phyloP scores from a whole-genome alignment of 2,888 invertebrate species.

The Nymphalis polychloros region DNA sequence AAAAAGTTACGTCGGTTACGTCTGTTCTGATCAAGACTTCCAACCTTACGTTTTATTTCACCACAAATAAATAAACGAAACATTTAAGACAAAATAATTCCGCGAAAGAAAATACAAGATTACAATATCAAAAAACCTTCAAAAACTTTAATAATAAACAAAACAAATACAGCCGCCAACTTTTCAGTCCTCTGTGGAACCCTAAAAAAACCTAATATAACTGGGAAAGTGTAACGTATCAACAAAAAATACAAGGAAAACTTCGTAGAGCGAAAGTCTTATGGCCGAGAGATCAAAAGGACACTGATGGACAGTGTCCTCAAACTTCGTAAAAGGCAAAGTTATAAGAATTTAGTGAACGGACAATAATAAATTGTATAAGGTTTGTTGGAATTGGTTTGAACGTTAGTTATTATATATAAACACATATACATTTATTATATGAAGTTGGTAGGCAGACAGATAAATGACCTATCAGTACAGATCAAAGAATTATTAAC shows the following conservation, averaged over 20 bases:
- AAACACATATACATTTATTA: too few species aligned
- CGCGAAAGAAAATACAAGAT: neutral
- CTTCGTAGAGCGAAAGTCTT: constrained; percentile 49
- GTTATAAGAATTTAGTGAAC: constrained; percentile 48
- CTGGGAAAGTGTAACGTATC: constrained; percentile 28
- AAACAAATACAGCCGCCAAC: constrained; percentile 14
- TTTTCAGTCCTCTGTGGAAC: constrained; percentile 14
- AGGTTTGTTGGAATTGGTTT: constrained; percentile 41
- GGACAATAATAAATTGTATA: constrained; percentile 49
- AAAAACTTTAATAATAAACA: constrained; percentile 1
- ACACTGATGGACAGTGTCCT: constrained; percentile 42
- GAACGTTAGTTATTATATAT: neutral
- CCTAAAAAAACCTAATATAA: constrained; percentile 31
- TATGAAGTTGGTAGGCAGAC: too few species aligned
- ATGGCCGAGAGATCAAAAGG: constrained; percentile 58
- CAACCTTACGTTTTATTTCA: too few species aligned
- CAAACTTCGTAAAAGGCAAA: constrained; percentile 44
- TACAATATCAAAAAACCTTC: neutral
- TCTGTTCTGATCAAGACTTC: too few species aligned
- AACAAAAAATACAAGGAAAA: constrained; percentile 56
- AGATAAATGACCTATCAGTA: too few species aligned
- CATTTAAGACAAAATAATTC: too few species aligned
- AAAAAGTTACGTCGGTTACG: too few species aligned
- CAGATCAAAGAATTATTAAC: too few species aligned
- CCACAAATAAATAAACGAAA: too few species aligned